Evolutionary conservation across 2,797 vertebrate species (phyloP).

Genomic region (Orestias chungarensis): DNA sequence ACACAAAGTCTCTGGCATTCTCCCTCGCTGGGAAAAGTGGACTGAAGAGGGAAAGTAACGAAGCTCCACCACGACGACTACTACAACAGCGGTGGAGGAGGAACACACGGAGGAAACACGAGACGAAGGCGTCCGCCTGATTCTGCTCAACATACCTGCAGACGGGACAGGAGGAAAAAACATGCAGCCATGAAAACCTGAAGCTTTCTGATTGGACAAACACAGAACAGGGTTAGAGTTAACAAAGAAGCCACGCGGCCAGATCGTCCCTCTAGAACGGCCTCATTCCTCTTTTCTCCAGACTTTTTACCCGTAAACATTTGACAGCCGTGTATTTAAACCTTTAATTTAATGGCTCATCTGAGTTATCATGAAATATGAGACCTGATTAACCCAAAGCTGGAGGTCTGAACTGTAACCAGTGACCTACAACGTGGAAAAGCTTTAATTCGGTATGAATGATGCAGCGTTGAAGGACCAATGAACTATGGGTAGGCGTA

Average conservation of each 20-base stretch:
- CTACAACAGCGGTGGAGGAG: constrained; percentile 25
- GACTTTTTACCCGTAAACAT: too few species aligned
- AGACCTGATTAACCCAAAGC: neutral
- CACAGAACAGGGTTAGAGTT: too few species aligned
- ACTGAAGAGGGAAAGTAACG: constrained; percentile 12
- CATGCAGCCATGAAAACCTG: neutral
- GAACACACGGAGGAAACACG: constrained; percentile 28
- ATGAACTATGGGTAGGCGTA: too few species aligned
- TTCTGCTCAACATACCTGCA: constrained; percentile 79
- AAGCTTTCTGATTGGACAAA: neutral
- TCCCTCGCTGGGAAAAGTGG: constrained; percentile 5
- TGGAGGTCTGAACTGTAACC: neutral
- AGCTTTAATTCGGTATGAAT: neutral
- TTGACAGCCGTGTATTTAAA: neutral
- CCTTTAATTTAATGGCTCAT: neutral
- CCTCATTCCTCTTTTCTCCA: neutral
- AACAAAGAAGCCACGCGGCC: neutral
- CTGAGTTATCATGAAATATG: neutral
- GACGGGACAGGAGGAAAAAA: constrained; percentile 8
- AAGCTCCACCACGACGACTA: constrained; percentile 47
- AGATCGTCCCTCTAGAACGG: neutral
- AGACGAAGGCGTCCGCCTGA: neutral
- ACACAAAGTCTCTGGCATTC: constrained; percentile 23
- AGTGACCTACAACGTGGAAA: neutral
- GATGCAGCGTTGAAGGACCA: neutral